Conservation (phyloP, 1,140 invertebrate species). For the Aradophagus sp. region DNA sequence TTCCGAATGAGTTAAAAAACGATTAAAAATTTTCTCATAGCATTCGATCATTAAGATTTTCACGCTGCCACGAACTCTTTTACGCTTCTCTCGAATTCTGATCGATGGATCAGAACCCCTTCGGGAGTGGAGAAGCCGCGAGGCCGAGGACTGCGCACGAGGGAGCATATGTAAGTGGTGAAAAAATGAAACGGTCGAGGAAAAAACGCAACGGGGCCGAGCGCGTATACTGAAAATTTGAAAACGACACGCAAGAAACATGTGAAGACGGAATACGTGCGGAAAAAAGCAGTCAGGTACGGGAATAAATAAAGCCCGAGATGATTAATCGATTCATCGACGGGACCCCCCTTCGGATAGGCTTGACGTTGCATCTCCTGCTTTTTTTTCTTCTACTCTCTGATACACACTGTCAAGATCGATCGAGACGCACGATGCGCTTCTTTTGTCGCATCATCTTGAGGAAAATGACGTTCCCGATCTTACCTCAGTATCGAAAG, state of each 20-base stretch:
- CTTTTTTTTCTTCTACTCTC: conserved; percentile 27
- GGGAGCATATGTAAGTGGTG: conserved; percentile 37
- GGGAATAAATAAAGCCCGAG: conserved; percentile 63
- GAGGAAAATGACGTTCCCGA: conserved; percentile 56
- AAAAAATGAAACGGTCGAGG: conserved; percentile 40
- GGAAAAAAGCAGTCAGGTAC: conserved; percentile 60
- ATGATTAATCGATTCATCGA: conserved; percentile 73
- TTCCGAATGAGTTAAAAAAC: conserved; percentile 59
- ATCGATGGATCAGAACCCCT: conserved; percentile 70
- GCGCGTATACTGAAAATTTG: conserved; percentile 59
- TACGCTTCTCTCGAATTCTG: conserved; percentile 62
- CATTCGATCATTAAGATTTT: conserved; percentile 73
- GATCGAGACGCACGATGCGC: conserved; percentile 56
- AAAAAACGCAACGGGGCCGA: conserved; percentile 40
- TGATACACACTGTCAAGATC: conserved; percentile 54
- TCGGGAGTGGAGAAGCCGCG: conserved; percentile 45
- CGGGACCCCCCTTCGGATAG: conserved; percentile 56
- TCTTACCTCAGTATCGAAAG: conserved; percentile 50
- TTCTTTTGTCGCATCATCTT: conserved; percentile 59
- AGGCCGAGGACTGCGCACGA: conserved; percentile 53
- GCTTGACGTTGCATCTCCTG: conserved; percentile 55
- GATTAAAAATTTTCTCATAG: conserved; percentile 71
- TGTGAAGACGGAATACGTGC: conserved; percentile 41
- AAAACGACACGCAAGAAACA: conserved; percentile 57
- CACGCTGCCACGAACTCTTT: conserved; percentile 72